Conservation (phyloP, 2,113 vertebrate genomes). For the Onychostoma macrolepis region DNA sequence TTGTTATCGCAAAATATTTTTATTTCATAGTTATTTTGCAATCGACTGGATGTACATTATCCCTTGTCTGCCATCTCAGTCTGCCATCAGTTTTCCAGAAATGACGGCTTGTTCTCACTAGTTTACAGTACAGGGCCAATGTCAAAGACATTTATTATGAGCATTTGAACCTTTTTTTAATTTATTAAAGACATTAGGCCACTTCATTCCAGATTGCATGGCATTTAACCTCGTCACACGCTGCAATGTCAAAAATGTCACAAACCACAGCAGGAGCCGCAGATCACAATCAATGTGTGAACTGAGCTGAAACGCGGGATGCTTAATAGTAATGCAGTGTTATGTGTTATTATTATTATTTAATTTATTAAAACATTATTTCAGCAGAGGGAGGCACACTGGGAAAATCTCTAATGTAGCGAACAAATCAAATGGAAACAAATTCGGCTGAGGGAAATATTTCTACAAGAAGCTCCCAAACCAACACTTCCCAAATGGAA, state of each 20-base stretch:
- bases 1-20: too few relatives aligned
- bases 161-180: background rate
- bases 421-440: background rate
- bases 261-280: background rate
- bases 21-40: too few relatives aligned
- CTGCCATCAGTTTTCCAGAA: too few relatives aligned
- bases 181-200: background rate
- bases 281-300: background rate
- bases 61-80: too few relatives aligned
- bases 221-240: background rate
- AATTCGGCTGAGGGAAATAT: background rate
- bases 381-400: background rate
- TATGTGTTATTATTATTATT: background rate
- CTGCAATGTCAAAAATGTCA: conserved; percentile 13
- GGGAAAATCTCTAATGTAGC: background rate
- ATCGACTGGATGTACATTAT: too few relatives aligned
- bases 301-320: background rate
- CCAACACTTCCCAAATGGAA: background rate
- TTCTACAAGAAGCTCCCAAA: background rate
- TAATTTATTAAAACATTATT: background rate
- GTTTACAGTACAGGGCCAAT: background rate
- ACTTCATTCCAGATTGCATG: background rate
- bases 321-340: background rate
- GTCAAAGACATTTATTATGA: conserved; percentile 3
- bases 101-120: background rate